Base-by-base conservation (phyloP, 2,113 vertebrate genomes). In the Miniopterus natalensis region DNA sequence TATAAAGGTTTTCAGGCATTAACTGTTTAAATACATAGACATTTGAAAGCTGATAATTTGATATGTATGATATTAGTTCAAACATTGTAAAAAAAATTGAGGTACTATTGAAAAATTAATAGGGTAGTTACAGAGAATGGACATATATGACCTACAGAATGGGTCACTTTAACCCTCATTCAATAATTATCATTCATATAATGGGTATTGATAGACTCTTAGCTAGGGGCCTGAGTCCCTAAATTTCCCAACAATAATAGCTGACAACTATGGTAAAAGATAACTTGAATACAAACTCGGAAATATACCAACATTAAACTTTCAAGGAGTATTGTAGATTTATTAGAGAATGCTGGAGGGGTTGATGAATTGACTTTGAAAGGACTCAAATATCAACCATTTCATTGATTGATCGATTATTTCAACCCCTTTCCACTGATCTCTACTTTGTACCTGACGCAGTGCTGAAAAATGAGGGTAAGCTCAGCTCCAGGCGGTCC, bases 71-170 rank as follows among this genome's bases (percentile, higher is more conserved):
- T 90, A 45, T 89, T 68, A 70, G 57, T 40, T 73, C 31, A 83
- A 73, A 10, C 21, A 79, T 36, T 92, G 55, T 92, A 40, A 36
- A 84, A 95, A 94, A 93, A 93, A 59, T 6, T 27, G 53, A 93
- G 17, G 2, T 78, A 55, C 74, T 74, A 49, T 49, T 80, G 53
- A 80, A 81, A 94, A 70, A 65, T 75, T 68, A 61, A 63, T 25
- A 90, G 8, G 0, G 1, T 36, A 29, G 8, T 84, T 51, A 75
- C 2, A 63, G 20, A 83, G 78, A 88, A 51, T 51, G 20, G 61
- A 45, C 8, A n/a, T 27, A 40, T 6, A 21, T 25, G 17, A 2
- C 29, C 25, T 55, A 42, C 1, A 42, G 18, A 63, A 53, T 57
- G 40, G 21, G 5, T 81, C 61, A 42, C 51, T n/a, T 63, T 74